These are phyloP conservation scores for Patella caerulea DNA, from an alignment of 2,888 invertebrate species.

Conservation along the genomic window DNA sequence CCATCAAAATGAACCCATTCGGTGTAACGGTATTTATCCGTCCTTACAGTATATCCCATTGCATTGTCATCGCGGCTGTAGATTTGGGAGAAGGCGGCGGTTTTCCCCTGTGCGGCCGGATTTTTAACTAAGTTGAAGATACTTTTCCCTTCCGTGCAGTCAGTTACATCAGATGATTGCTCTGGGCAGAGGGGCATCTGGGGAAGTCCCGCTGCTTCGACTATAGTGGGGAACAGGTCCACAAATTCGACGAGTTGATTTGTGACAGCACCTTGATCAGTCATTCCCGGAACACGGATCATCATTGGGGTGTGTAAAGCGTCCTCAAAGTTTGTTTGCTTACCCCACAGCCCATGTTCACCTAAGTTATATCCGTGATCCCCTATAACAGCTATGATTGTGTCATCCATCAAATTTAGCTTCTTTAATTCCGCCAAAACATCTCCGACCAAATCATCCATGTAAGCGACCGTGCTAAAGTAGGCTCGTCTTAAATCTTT, in stretches of 20 bases:
- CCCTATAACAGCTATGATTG: slow-evolving; percentile 41
- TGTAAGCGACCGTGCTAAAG: slow-evolving; percentile 26
- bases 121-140: slow-evolving; percentile 32
- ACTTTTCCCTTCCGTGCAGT: slow-evolving; percentile 39
- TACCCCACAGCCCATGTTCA: slow-evolving; percentile 45
- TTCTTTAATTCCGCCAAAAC: slow-evolving; percentile 38
- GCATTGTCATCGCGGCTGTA: slow-evolving; percentile 18
- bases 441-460: slow-evolving; percentile 42
- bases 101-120: slow-evolving; percentile 23
- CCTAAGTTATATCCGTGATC: slow-evolving; percentile 49
- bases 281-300: slow-evolving; percentile 42
- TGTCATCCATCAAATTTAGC: slow-evolving; percentile 35
- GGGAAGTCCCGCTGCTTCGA: slow-evolving; percentile 42
- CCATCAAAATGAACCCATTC: slow-evolving; percentile 45
- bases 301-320: slow-evolving; percentile 54
- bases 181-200: slow-evolving; percentile 21
- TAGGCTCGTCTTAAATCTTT: slow-evolving; percentile 31
- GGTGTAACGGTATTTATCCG: slow-evolving; percentile 18
- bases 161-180: slow-evolving; percentile 18
- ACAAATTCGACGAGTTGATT: slow-evolving; percentile 45
- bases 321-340: slow-evolving; percentile 53
- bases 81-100: slow-evolving; percentile 24
- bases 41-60: slow-evolving; percentile 50
- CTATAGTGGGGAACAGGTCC: slow-evolving; percentile 50
- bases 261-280: slow-evolving; percentile 34